phyloP scores from a whole-genome alignment of 2,797 vertebrate genomes.

The Ispidina lecontei region DNA sequence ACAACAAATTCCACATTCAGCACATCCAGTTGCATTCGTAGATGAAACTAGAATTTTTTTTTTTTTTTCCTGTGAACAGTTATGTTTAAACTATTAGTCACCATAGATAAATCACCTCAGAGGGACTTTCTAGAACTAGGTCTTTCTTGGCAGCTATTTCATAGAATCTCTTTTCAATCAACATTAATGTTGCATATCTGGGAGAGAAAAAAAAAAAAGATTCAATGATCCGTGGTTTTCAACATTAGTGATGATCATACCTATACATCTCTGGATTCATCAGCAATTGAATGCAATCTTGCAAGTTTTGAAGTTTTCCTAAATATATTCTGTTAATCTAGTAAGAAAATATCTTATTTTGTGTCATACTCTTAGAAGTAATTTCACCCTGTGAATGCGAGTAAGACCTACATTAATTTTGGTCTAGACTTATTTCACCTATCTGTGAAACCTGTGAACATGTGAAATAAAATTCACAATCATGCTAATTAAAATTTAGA shows the following conservation, averaged over 20 bases:
- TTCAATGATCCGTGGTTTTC: background rate
- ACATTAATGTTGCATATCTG: background rate
- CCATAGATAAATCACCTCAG: background rate
- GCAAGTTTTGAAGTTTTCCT: background rate
- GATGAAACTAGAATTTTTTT: background rate
- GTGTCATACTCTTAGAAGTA: background rate
- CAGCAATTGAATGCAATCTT: background rate
- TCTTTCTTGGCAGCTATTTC: background rate
- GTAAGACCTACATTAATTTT: background rate
- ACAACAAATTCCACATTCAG: background rate
- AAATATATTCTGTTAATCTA: background rate
- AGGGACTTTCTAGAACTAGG: background rate
- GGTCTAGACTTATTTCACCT: fast-evolving
- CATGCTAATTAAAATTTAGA: background rate
- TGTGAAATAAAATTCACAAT: background rate
- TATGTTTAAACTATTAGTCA: background rate
- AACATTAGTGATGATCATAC: background rate
- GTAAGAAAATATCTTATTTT: background rate
- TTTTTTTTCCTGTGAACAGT: background rate
- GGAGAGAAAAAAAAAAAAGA: background rate
- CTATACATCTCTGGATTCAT: background rate
- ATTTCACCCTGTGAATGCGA: background rate
- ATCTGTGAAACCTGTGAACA: background rate
- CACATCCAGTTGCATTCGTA: background rate
- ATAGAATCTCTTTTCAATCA: background rate